A percentile compares a stretch with the other conserved stretches of the same genome.
phyloP scores from a whole-genome alignment of 2,888 invertebrate genomes.

The Parnassius apollo region DNA sequence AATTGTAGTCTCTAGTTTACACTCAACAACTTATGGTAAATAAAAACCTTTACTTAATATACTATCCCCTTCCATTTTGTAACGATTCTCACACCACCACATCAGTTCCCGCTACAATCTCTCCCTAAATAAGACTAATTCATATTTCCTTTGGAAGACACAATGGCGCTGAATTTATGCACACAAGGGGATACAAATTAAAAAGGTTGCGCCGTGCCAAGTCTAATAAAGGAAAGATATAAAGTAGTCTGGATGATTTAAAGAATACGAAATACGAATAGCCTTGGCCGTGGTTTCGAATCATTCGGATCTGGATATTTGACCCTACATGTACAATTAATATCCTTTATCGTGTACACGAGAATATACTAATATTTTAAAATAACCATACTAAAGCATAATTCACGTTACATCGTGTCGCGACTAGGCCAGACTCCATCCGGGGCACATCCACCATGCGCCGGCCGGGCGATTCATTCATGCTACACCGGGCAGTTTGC shows the following conservation, averaged over 20 bases:
- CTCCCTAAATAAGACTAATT: constrained; percentile 64
- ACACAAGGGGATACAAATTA: constrained; percentile 72
- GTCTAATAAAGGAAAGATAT: constrained; percentile 52
- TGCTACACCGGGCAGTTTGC: too few relatives aligned
- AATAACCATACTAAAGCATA: too few relatives aligned
- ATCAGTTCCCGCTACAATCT: constrained; percentile 48
- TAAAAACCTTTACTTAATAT: constrained; percentile 7
- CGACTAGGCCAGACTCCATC: too few relatives aligned
- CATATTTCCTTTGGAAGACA: constrained; percentile 67
- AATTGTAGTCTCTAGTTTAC: too few relatives aligned
- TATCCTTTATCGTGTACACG: too few relatives aligned
- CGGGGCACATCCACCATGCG: too few relatives aligned
- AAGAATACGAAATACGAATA: background rate
- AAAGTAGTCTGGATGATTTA: constrained; percentile 42
- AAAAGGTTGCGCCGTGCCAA: constrained; percentile 63
- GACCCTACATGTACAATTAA: too few relatives aligned
- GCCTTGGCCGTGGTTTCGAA: constrained; percentile 30
- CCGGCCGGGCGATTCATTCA: too few relatives aligned
- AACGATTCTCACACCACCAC: constrained; percentile 22
- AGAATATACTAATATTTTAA: too few relatives aligned
- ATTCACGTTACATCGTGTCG: too few relatives aligned
- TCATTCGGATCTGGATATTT: background rate
- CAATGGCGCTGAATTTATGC: constrained; percentile 65
- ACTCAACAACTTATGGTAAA: constrained; percentile 5
- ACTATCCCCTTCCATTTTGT: constrained; percentile 16